Evolutionary conservation across 1,140 invertebrate species (phyloP).

Genomic region (Yoshiicerus persimilis): DNA sequence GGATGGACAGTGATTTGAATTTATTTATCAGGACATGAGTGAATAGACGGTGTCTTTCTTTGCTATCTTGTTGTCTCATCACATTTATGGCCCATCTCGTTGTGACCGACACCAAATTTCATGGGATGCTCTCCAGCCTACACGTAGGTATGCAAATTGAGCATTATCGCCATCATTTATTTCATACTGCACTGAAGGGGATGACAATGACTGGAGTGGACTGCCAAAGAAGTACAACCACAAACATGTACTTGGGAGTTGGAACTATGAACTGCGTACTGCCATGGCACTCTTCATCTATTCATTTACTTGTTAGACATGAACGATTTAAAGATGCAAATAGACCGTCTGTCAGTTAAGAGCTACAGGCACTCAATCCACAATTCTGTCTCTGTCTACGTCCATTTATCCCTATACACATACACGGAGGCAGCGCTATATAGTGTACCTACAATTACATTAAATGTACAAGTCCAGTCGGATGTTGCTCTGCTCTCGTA

Average conservation of each 20-base stretch:
- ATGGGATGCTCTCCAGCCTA: background rate
- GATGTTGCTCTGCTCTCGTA: background rate
- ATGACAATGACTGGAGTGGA: background rate
- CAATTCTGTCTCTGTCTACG: background rate
- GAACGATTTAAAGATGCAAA: background rate
- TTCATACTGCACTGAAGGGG: background rate
- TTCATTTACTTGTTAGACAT: background rate
- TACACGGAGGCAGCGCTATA: background rate
- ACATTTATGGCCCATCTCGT: background rate
- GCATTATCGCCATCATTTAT: background rate
- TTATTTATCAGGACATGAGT: background rate
- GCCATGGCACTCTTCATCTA: background rate
- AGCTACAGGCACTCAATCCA: background rate
- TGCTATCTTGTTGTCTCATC: background rate
- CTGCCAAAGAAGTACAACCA: background rate
- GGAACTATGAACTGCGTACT: background rate
- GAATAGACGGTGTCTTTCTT: background rate
- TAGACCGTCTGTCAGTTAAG: background rate
- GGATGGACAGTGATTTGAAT: background rate
- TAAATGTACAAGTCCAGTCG: background rate
- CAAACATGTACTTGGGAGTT: background rate
- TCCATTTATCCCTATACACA: background rate
- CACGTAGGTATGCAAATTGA: slow-evolving; percentile 7
- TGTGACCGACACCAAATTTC: background rate
- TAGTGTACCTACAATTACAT: background rate